Evolutionary conservation across 2,888 invertebrate genomes (phyloP).

Genomic region (Adelognathus sp.): DNA sequence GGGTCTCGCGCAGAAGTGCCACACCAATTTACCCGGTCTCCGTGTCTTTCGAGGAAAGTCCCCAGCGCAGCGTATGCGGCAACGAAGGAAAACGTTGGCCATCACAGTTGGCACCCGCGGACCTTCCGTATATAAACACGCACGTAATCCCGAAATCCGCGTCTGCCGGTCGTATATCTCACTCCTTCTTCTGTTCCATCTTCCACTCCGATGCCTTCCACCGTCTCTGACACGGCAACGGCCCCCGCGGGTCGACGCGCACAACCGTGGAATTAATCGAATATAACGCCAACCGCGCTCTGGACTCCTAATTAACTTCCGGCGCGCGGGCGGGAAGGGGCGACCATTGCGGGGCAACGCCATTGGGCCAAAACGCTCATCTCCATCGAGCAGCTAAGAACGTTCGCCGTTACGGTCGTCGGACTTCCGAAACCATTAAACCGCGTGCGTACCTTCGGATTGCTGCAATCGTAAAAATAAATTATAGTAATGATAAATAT

Average conservation of each 20-base stretch:
- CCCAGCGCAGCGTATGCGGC: not conserved
- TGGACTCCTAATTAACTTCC: constrained; percentile 66
- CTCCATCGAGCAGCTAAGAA: constrained; percentile 38
- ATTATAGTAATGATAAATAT: constrained; percentile 18
- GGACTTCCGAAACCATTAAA: constrained; percentile 12
- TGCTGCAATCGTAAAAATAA: constrained; percentile 23
- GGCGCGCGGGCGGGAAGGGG: too few relatives aligned
- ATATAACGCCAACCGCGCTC: constrained; percentile 59
- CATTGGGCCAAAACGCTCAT: constrained; percentile 26
- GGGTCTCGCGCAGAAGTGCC: constrained; percentile 75
- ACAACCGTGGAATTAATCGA: constrained; percentile 64
- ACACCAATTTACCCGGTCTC: constrained; percentile 75
- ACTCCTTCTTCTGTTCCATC: constrained; percentile 1
- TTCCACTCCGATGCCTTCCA: constrained; percentile 13
- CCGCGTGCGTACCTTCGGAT: not conserved
- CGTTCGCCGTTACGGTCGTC: constrained; percentile 27
- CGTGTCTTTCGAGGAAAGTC: constrained; percentile 63
- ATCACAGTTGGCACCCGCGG: constrained; percentile 77
- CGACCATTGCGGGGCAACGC: too few relatives aligned
- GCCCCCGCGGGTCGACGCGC: constrained; percentile 46
- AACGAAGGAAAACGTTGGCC: constrained; percentile 67
- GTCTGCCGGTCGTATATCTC: constrained; percentile 35
- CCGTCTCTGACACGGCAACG: constrained; percentile 15
- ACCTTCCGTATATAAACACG: constrained; percentile 51
- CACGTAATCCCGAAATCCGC: constrained; percentile 61